phyloP scores from a whole-genome alignment of 2,888 invertebrate species.

The Leptinotarsa juncta region DNA sequence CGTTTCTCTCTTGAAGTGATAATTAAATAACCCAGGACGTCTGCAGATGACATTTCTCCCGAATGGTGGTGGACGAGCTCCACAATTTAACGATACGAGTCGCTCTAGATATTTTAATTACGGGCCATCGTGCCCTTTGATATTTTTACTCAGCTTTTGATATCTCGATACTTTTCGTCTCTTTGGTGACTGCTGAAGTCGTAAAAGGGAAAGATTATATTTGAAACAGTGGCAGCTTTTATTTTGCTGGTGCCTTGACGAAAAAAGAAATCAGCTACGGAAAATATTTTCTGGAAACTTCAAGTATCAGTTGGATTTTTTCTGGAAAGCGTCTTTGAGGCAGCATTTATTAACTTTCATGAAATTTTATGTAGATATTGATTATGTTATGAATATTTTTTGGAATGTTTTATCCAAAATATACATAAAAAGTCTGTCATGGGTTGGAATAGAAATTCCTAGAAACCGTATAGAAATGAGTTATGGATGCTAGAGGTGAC shows the following conservation, averaged over 20 bases:
- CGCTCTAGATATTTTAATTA: slow-evolving; percentile 42
- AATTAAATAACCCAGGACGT: background rate
- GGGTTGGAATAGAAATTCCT: too few species aligned
- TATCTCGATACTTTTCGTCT: slow-evolving; percentile 40
- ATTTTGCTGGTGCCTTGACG: slow-evolving; percentile 22
- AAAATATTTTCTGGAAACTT: background rate
- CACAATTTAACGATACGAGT: slow-evolving; percentile 36
- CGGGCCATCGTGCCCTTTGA: slow-evolving; percentile 37
- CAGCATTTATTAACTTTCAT: background rate
- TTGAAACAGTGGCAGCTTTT: slow-evolving; percentile 28
- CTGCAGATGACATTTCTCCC: slow-evolving; percentile 15
- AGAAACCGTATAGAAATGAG: too few species aligned
- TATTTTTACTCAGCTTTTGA: slow-evolving; percentile 41
- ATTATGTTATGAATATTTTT: too few species aligned
- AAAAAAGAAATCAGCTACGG: background rate
- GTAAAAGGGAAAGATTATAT: slow-evolving; percentile 35
- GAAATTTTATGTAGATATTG: too few species aligned
- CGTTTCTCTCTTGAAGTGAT: slow-evolving; percentile 1
- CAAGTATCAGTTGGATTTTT: background rate
- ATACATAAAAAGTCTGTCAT: too few species aligned
- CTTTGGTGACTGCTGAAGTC: slow-evolving; percentile 35
- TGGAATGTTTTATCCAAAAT: too few species aligned
- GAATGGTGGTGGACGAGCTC: slow-evolving; percentile 4
- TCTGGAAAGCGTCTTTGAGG: background rate
- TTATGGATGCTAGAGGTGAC: too few species aligned